A percentile compares a stretch with the other conserved stretches of the same genome.
Evolutionary conservation across 2,113 vertebrate genomes (phyloP).

Genomic region (Misgurnus anguillicaudatus): DNA sequence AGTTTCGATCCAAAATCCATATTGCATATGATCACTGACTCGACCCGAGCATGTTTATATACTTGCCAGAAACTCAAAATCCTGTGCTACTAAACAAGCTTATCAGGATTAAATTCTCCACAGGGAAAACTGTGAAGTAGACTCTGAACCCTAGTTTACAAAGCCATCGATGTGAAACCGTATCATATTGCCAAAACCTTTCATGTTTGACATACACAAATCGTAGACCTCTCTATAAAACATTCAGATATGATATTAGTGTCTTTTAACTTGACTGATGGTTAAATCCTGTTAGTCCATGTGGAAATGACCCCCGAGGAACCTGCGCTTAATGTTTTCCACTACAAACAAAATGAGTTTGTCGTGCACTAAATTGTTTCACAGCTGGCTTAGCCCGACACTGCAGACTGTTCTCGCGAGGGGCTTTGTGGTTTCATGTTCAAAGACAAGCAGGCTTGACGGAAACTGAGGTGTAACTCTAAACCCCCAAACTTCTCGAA

Average conservation of each 20-base stretch:
- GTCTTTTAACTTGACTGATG: slow-evolving; percentile 18
- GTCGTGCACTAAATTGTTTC: slow-evolving; percentile 8
- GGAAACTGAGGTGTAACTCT: slow-evolving; percentile 19
- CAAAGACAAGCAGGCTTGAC: slow-evolving; percentile 9
- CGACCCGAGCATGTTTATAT: slow-evolving; percentile 11
- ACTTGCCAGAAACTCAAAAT: slow-evolving; percentile 8
- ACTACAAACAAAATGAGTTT: slow-evolving; percentile 12
- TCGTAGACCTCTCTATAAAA: slow-evolving; percentile 34
- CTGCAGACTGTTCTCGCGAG: slow-evolving; percentile 14
- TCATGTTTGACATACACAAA: slow-evolving; percentile 39
- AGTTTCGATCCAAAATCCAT: slow-evolving; percentile 31
- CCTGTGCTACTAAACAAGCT: slow-evolving; percentile 23
- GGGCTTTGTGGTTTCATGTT: slow-evolving; percentile 33
- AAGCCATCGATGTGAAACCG: slow-evolving; percentile 22
- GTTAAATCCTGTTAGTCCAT: slow-evolving; percentile 21
- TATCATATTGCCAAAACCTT: slow-evolving; percentile 43
- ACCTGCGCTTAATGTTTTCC: neutral
- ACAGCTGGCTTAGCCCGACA: slow-evolving; percentile 24
- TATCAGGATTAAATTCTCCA: slow-evolving; percentile 30
- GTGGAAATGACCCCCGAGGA: slow-evolving; percentile 27
- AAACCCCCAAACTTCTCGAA: slow-evolving; percentile 32
- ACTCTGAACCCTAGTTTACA: slow-evolving; percentile 38
- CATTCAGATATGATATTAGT: neutral
- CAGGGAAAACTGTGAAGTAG: slow-evolving; percentile 13
- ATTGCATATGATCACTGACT: slow-evolving; percentile 26